Conservation (phyloP, 2,888 invertebrate species). For the Ophion costatus region DNA sequence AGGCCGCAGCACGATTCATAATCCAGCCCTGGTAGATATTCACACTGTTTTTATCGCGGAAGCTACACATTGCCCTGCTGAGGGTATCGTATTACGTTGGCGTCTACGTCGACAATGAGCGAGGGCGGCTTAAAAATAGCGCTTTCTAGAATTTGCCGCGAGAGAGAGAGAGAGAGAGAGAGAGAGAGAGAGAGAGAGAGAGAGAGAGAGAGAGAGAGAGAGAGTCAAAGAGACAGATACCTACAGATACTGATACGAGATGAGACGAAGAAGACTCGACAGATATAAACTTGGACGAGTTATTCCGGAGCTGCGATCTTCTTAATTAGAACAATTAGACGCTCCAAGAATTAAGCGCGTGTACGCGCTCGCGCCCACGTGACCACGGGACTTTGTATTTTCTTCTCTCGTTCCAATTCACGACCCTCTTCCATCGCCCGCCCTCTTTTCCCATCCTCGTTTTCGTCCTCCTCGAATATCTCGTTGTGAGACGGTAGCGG, state of each 20-base stretch:
- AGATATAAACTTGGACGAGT: slow-evolving; percentile 77
- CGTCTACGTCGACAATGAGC: slow-evolving; percentile 68
- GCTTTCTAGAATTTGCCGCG: slow-evolving; percentile 48
- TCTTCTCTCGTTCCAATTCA: slow-evolving; percentile 6
- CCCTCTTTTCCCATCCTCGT: no score
- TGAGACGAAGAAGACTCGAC: slow-evolving; percentile 70
- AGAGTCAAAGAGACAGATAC: no score
- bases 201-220: slow-evolving; percentile 48
- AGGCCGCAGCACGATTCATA: slow-evolving; percentile 16
- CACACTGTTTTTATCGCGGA: slow-evolving; percentile 55
- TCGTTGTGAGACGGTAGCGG: no score
- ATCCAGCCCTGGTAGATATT: slow-evolving; percentile 25
- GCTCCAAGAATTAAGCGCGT: slow-evolving; percentile 75
- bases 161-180: slow-evolving; percentile 73
- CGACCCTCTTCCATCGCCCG: no score
- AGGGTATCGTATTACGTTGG: slow-evolving; percentile 62
- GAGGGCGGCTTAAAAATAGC: slow-evolving; percentile 74
- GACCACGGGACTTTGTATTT: slow-evolving; percentile 42
- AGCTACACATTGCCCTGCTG: slow-evolving; percentile 51
- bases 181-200: slow-evolving; percentile 55
- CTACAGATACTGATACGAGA: slow-evolving; percentile 22
- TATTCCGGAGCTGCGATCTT: slow-evolving; percentile 79
- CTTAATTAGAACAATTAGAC: slow-evolving; percentile 81
- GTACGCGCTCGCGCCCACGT: slow-evolving; percentile 74
- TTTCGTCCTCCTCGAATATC: not conserved